Conservation (phyloP, 2,888 invertebrate genomes). For the Thymelicus sylvestris region DNA sequence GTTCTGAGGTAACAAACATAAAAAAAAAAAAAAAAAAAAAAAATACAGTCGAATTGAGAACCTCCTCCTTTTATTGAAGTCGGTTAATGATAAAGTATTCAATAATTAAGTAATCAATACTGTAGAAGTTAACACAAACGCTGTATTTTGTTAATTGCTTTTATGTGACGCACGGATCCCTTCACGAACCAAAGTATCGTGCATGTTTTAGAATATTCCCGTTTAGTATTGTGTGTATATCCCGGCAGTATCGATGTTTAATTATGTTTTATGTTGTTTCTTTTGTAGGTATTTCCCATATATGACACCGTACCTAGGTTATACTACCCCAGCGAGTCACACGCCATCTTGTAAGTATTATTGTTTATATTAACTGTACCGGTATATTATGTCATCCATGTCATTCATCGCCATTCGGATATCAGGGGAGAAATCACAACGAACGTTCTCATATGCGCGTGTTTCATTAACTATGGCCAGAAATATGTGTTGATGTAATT, state of each 20-base stretch:
- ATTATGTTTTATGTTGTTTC: slow-evolving; percentile 32
- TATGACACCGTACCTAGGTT: slow-evolving; percentile 68
- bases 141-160: neutral
- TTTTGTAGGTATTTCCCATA: slow-evolving; percentile 69
- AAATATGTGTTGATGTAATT: too few relatives aligned
- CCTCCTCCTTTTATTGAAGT: too few relatives aligned
- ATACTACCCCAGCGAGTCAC: slow-evolving; percentile 66
- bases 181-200: neutral
- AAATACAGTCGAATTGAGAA: too few relatives aligned
- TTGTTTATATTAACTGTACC: slow-evolving; percentile 5
- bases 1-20: too few relatives aligned
- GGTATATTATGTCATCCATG: neutral
- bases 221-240: slow-evolving; percentile 8
- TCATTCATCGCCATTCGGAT: slow-evolving; percentile 6
- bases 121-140: too few relatives aligned
- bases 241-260: neutral
- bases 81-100: too few relatives aligned
- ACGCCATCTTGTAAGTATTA: slow-evolving; percentile 70
- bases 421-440: slow-evolving; percentile 13
- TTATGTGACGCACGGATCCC: neutral
- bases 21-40: too few relatives aligned
- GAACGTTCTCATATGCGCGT: slow-evolving; percentile 12
- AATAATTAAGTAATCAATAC: too few relatives aligned
- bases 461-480: neutral
- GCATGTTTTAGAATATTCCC: neutral